These are phyloP conservation scores for Bombus confusus DNA, from an alignment of 1,140 invertebrate species.

Conservation along the genomic window DNA sequence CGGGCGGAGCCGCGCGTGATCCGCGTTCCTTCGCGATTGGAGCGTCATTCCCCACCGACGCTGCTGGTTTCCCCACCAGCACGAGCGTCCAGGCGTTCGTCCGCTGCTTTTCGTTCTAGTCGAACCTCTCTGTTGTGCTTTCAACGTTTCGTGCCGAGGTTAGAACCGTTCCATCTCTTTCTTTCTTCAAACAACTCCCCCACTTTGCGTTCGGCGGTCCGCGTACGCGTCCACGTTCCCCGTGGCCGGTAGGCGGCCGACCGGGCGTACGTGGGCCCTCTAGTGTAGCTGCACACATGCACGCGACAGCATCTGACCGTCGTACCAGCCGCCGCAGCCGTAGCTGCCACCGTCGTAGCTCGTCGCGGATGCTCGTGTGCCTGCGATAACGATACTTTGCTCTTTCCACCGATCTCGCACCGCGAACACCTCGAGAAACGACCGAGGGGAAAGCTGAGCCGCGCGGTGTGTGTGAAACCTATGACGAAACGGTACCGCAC, in stretches of 20 bases:
- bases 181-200: slow-evolving; percentile 55
- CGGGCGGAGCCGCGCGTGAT: slow-evolving; percentile 71
- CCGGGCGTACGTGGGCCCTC: slow-evolving; percentile 68
- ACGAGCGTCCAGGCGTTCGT: slow-evolving; percentile 64
- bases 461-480: not conserved
- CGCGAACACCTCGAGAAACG: not conserved
- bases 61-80: slow-evolving; percentile 64
- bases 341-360: slow-evolving; percentile 61
- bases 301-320: slow-evolving; percentile 81
- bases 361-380: slow-evolving; percentile 57
- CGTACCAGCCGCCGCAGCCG: slow-evolving; percentile 62
- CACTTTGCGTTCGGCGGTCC: slow-evolving; percentile 55
- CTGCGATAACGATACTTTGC: slow-evolving; percentile 52
- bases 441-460: not conserved
- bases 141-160: not conserved
- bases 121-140: slow-evolving; percentile 58
- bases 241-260: slow-evolving; percentile 70
- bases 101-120: slow-evolving; percentile 61
- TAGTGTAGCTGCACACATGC: slow-evolving; percentile 82
- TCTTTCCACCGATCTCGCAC: not conserved
- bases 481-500: slow-evolving; percentile 3
- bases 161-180: slow-evolving; percentile 6
- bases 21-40: slow-evolving; percentile 71
- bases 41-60: slow-evolving; percentile 63
- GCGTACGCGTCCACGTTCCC: slow-evolving; percentile 62